A percentile compares a stretch with the other conserved stretches of the same genome.
phyloP scores from a whole-genome alignment of 2,888 invertebrate genomes.

The Dermolepida albohirtum region DNA sequence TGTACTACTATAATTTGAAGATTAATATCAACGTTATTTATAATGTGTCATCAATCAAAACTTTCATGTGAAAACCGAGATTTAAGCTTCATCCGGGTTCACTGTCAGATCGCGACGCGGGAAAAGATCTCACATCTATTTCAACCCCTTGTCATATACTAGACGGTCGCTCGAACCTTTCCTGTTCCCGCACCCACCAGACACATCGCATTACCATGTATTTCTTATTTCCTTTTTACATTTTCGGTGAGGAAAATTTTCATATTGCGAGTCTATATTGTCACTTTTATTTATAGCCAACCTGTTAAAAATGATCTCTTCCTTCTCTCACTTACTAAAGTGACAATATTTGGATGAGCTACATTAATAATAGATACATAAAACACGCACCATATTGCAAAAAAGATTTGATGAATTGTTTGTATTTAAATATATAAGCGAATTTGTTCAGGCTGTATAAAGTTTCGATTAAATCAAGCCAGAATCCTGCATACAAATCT shows the following conservation, averaged over 20 bases:
- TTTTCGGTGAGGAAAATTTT: conserved; percentile 24
- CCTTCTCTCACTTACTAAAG: neutral
- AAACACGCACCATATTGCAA: no score
- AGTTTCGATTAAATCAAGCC: no score
- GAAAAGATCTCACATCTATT: conserved; percentile 41
- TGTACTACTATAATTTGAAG: neutral
- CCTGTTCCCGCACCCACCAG: conserved; percentile 11
- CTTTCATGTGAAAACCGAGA: conserved; percentile 35
- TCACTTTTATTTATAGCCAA: conserved; percentile 35
- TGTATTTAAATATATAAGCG: no score
- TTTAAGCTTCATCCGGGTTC: conserved; percentile 44
- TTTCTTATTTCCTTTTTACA: conserved; percentile 47
- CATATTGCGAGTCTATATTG: conserved; percentile 26
- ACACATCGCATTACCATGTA: conserved; percentile 47
- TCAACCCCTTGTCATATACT: conserved; percentile 39
- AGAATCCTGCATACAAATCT: no score
- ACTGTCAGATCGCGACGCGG: conserved; percentile 47
- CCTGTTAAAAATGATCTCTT: conserved; percentile 23
- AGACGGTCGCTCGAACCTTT: conserved; percentile 28
- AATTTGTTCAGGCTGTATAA: no score
- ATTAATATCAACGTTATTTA: conserved; percentile 19
- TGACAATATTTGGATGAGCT: no score
- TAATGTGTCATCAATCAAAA: conserved; percentile 40
- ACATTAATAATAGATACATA: no score
- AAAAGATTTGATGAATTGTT: no score